Base-by-base conservation (phyloP, 2,113 vertebrate genomes). In the Eudorcas thomsonii region DNA sequence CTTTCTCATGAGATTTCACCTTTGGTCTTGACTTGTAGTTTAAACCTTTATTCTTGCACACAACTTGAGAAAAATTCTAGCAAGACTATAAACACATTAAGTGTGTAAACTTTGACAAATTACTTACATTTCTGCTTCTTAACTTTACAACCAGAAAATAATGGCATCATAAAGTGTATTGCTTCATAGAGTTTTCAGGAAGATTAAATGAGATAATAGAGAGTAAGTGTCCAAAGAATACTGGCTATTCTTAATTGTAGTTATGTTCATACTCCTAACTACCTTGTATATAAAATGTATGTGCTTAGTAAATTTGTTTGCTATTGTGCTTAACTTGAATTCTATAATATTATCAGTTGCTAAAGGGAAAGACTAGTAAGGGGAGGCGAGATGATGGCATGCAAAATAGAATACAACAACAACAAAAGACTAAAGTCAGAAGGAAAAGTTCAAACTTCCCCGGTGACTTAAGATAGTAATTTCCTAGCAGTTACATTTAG, bases 241-340 rank as follows among this genome's bases (percentile, higher is more conserved):
- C 12, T 25, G 4, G 7, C 23, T 52, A 14, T 64, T 83, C 62
- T 25, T 93, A 57, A 80, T 67, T 45, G 15, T 13, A 43, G 6
- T 80, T 86, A 43, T 36, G 60, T 78, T 92, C 62, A 21, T 33
- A 74, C 45, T 74, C 19, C 10, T 88, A 43, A 92, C 11, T 52
- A 43, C 30, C 62, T 90, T 87, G 13, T 64, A 6, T 77, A 50
- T 33, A 85, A 43, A 92, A 54, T 15, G n/a, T 25, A 4, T 2
- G 2, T 85, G 4, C 21, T 52, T 39, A 52, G 67, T 84, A 87
- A 11, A 83, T 95, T 67, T 78, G 10, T 23, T 92, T 89, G n/a
- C 30, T 88, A 95, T 94, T 87, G 15, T 88, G 71, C 92, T 96
- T 86, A 48, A 89, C 92, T 87, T 96, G 12, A 62, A 80, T 62